Base-by-base conservation (phyloP, 2,888 invertebrate species). In the Caenorhabditis drosophilae region DNA sequence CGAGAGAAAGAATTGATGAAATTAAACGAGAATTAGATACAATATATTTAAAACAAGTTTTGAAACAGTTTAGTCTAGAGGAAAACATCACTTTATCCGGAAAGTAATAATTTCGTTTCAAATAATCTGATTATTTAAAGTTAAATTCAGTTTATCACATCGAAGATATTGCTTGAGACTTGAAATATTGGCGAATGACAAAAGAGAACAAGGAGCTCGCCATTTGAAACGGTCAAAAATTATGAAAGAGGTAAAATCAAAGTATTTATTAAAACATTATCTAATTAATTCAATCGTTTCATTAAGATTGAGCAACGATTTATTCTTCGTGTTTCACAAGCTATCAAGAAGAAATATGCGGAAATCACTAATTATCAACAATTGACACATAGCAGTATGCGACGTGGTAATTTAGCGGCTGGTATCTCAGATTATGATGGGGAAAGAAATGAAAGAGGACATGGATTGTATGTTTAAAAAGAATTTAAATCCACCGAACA, bases 121-220 rank as follows among this genome's bases (percentile, higher is more conserved):
- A 31, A 31, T 31, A 6, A 31, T 6, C 12, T 12, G 20, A 22
- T 25, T 15, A 34, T n/a, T 31, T 11, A 16, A 26, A 46, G 18
- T 47, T n/a, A 36, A 3, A 23, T 59, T 31, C 63, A 76, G 74
- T 20, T 52, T 69, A 40, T 63, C 69, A 16, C 59, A 51, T 31
- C 75, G 82, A 22, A 58, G 61, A 38, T 82, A 80, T 63, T 67
- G 61, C 27, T 59, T 82, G 4, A 68, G 70, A 7, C 52, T 82
- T 38, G 76, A 80, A 35, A 60, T 82, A 35, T 86, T 94, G 52
- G 90, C 91, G 0, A 86, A 89, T 40, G 86, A 88, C 22, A 89
- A 88, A 31, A 94, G 94, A 82, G 89, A 89, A 76, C 87, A 88
- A 2, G 88, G 90, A 49, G 91, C 89, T 75, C 86, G 87, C 12